A percentile compares a stretch with the other conserved stretches of the same genome.
These are phyloP conservation scores for Probosciger aterrimus DNA, from an alignment of 2,113 vertebrate genomes.

Conservation along the genomic window DNA sequence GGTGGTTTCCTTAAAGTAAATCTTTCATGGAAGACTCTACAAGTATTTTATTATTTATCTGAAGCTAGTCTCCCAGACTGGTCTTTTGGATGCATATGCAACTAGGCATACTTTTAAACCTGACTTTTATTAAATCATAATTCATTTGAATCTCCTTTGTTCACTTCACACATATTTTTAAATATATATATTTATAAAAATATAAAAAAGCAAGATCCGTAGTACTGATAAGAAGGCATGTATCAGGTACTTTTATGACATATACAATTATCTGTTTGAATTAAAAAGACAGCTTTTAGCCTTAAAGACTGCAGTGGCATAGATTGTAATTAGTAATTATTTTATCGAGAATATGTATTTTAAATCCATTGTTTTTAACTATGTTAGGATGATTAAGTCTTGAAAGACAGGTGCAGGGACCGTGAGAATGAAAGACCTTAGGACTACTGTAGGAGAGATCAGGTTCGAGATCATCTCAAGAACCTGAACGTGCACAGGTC, in stretches of 20 bases:
- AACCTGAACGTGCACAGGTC: not conserved
- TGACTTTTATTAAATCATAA: slow-evolving; percentile 15
- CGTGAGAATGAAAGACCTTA: not conserved
- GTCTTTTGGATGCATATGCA: slow-evolving; percentile 2
- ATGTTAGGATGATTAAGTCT: not conserved
- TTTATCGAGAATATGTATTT: not conserved
- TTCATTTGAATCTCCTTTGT: not conserved
- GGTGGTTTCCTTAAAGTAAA: slow-evolving; percentile 49
- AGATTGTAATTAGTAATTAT: not conserved
- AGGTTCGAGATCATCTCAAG: not conserved
- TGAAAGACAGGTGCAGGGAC: not conserved
- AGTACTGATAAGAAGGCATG: not conserved
- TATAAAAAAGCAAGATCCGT: not conserved
- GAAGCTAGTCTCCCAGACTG: slow-evolving; percentile 22
- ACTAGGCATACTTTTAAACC: not conserved
- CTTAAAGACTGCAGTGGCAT: not conserved
- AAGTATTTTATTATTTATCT: slow-evolving; percentile 58
- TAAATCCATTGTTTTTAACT: not conserved
- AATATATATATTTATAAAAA: not conserved
- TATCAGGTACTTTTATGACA: not conserved
- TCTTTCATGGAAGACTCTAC: slow-evolving; percentile 49
- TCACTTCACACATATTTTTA: not conserved
- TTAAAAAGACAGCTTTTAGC: not conserved
- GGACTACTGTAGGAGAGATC: not conserved
- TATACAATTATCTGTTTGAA: not conserved